phyloP scores from a whole-genome alignment of 2,797 vertebrate species.

The Crenuchus spilurus region DNA sequence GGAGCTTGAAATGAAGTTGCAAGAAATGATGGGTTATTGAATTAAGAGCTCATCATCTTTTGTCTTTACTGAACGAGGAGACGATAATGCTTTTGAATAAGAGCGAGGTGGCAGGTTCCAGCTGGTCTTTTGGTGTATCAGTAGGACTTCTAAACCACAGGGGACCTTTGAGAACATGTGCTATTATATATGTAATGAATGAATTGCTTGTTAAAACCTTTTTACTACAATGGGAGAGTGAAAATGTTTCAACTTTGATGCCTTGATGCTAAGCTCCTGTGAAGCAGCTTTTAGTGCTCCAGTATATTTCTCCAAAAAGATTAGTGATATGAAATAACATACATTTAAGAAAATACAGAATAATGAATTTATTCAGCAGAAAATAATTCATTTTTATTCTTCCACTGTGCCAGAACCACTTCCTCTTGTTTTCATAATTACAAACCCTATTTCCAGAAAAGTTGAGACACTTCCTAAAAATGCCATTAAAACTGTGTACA shows the following conservation, averaged over 20 bases:
- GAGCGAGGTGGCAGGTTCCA: conserved; percentile 59
- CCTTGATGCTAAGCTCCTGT: conserved; percentile 15
- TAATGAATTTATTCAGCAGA: too few species aligned
- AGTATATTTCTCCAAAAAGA: conserved; percentile 50
- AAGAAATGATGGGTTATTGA: conserved; percentile 64
- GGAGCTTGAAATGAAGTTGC: conserved; percentile 31
- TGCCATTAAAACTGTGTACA: too few species aligned
- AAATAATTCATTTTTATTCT: too few species aligned
- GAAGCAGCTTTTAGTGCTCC: conserved; percentile 56
- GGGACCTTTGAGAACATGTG: conserved; percentile 24
- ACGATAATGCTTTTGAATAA: conserved; percentile 61
- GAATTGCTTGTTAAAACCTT: conserved; percentile 19
- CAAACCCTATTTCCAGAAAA: too few species aligned
- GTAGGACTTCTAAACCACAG: conserved; percentile 37
- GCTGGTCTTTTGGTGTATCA: conserved; percentile 57
- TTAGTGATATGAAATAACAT: too few species aligned
- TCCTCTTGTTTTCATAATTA: too few species aligned
- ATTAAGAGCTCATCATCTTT: conserved; percentile 60
- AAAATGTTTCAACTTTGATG: conserved; percentile 22
- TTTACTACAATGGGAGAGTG: conserved; percentile 6
- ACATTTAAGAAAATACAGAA: too few species aligned
- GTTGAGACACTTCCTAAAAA: too few species aligned
- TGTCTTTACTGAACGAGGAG: conserved; percentile 55
- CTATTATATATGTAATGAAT: conserved; percentile 40
- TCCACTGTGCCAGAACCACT: too few species aligned